Percentiles rank a stretch among this genome's conserved stretches.
Evolutionary conservation across 2,797 vertebrate species (phyloP).

Genomic region (Allobates femoralis): DNA sequence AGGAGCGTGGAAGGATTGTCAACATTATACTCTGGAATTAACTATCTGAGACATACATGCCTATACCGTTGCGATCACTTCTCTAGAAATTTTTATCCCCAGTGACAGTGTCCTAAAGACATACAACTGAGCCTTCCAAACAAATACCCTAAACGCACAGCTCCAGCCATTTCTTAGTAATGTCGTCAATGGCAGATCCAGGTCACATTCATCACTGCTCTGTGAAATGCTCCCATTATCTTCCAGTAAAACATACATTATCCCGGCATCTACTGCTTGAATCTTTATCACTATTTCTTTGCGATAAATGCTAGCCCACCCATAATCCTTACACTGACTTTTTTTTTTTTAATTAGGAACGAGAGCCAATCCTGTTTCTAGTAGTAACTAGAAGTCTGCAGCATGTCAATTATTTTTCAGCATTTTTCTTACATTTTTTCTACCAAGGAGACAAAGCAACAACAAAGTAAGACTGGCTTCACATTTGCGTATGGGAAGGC

Average conservation of each 20-base stretch:
- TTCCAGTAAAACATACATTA: neutral
- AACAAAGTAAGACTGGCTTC: too few relatives aligned
- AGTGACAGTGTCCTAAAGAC: constrained; percentile 71
- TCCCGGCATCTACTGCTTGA: neutral
- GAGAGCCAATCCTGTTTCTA: neutral
- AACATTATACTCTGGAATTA: constrained; percentile 63
- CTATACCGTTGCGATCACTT: constrained; percentile 64
- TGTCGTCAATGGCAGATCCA: constrained; percentile 47
- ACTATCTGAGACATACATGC: constrained; percentile 69
- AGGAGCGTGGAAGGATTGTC: constrained; percentile 66
- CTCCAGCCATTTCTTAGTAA: constrained; percentile 17
- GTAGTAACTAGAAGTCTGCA: neutral
- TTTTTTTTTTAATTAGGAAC: neutral
- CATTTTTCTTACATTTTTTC: too few relatives aligned
- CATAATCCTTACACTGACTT: too few relatives aligned
- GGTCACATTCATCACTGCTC: constrained; percentile 9
- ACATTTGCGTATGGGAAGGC: too few relatives aligned
- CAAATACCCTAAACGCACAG: constrained; percentile 12
- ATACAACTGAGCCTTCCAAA: constrained; percentile 66
- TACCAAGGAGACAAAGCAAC: too few relatives aligned
- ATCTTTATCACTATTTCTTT: neutral
- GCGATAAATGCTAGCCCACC: neutral
- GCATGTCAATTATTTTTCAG: too few relatives aligned
- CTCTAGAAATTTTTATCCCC: constrained; percentile 67
- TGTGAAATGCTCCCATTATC: neutral